phyloP scores from a whole-genome alignment of 2,888 invertebrate species.

The Drosophila mayaguana region DNA sequence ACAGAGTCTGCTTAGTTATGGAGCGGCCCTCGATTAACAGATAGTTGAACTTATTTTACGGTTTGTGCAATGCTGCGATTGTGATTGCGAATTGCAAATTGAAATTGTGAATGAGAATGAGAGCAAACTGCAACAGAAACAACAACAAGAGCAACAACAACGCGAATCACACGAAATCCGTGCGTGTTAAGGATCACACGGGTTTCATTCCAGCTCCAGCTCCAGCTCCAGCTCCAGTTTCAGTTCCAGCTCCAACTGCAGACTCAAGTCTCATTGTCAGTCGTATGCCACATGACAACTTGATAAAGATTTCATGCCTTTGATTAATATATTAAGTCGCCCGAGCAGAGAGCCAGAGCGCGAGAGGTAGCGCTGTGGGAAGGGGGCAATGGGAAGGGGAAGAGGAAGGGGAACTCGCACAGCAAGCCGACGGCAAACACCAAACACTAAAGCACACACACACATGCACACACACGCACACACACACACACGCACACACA shows the following conservation, averaged over 20 bases:
- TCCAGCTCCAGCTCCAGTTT: conserved; percentile 14
- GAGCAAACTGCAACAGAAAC: neutral
- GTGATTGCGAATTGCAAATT: conserved; percentile 62
- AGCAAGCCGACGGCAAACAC: conserved; percentile 41
- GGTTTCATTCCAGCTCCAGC: conserved; percentile 46
- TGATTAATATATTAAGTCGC: conserved; percentile 76
- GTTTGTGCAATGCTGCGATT: conserved; percentile 43
- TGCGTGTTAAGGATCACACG: conserved; percentile 78
- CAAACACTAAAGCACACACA: conserved; percentile 12
- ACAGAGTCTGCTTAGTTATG: neutral
- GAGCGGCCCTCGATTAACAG: conserved; percentile 34
- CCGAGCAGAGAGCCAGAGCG: conserved; percentile 21
- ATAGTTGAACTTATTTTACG: conserved; percentile 28
- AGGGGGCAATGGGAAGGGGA: neutral
- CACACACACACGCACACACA: neutral
- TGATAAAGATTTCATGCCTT: conserved; percentile 78
- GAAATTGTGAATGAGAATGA: conserved; percentile 50
- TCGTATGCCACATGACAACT: conserved; percentile 67
- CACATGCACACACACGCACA: neutral
- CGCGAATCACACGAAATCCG: conserved; percentile 12
- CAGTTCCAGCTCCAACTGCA: conserved; percentile 5
- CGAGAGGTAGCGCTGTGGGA: conserved; percentile 3
- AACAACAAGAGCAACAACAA: conserved; percentile 3
- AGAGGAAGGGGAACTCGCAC: conserved; percentile 3
- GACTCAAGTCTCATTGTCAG: conserved; percentile 45